phyloP scores from a whole-genome alignment of 2,797 vertebrate species.

The Phylloscopus collybita region DNA sequence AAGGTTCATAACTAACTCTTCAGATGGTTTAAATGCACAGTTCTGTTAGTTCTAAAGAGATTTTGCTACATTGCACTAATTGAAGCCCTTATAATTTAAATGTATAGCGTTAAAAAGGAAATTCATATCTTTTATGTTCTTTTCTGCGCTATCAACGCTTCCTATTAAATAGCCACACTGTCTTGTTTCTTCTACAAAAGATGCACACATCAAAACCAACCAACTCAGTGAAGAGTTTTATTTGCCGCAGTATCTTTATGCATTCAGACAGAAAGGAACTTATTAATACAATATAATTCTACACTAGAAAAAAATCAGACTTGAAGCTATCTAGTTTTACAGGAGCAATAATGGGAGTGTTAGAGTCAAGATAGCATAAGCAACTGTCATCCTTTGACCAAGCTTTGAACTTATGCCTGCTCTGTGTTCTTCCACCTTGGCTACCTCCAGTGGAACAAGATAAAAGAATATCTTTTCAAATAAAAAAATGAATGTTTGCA shows the following conservation, averaged over 20 bases:
- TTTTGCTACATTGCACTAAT: background rate
- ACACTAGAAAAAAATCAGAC: background rate
- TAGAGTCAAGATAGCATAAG: background rate
- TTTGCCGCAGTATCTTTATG: background rate
- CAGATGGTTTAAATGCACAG: background rate
- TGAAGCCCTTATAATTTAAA: slow-evolving; percentile 26
- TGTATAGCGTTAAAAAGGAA: background rate
- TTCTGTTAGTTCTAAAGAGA: background rate
- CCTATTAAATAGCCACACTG: background rate
- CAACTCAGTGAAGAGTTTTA: slow-evolving; percentile 3
- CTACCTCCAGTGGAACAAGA: background rate
- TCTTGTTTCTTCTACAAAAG: slow-evolving; percentile 22
- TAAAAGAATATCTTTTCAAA: background rate
- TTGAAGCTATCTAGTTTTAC: background rate
- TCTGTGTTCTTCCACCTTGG: background rate
- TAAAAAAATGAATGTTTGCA: slow-evolving; percentile 12
- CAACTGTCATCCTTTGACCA: background rate
- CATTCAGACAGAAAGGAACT: background rate
- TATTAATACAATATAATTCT: background rate
- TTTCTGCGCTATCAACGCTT: background rate
- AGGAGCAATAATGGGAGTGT: background rate
- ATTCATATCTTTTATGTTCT: background rate
- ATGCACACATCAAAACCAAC: slow-evolving; percentile 3
- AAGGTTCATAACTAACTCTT: background rate
- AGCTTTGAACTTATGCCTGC: background rate